Evolutionary conservation across 2,113 vertebrate species (phyloP), one percentile per base, ranked within the genome.

Genomic region (Centropus unirufus): DNA sequence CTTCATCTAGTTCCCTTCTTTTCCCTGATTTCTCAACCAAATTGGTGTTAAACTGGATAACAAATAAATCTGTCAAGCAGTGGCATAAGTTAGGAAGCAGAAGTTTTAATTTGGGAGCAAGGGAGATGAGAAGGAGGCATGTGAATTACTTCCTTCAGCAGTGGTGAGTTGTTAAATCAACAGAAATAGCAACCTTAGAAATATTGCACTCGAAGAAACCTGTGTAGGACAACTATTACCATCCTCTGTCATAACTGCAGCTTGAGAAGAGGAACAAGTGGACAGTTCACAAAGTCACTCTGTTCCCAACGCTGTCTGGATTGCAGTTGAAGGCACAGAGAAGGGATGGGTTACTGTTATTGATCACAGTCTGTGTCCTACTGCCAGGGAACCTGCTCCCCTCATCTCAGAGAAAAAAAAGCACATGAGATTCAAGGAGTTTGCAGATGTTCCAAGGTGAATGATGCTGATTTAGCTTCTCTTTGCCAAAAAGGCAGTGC

Each of bases 401-500:
- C 66, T 80, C 14, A 7, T 58, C 94, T 81, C 55, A 47, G 29
- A 73, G 58, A 7, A 52, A 92, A 87, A 75, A 83, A 46, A 1
- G 0, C 57, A 58, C 17, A 17, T 7, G 52, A 84, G n/a, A 80
- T 77, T 95, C 96, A 96, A 97, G 95, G 96, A 95, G 84, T 44
- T 88, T 97, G 63, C 0, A 12, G 59, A 78, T 95, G 58, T 94
- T 97, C 84, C 96, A 97, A 95, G 94, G 94, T 95, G 91, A 95
- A 87, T 90, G 95, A 97, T 95, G 95, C 96, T 97, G 95, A 83
- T 96, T 95, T 90, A 92, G 91, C 30, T 92, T 40, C 70, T 95
- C 87, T 89, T 97, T 97, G 96, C 96, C 96, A 97, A 95, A 89
- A 91, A 96, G 62, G 66, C 84, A 69, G 70, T 85, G 96, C 87